Conservation (phyloP, 2,113 vertebrate genomes). For the Vidua chalybeata region DNA sequence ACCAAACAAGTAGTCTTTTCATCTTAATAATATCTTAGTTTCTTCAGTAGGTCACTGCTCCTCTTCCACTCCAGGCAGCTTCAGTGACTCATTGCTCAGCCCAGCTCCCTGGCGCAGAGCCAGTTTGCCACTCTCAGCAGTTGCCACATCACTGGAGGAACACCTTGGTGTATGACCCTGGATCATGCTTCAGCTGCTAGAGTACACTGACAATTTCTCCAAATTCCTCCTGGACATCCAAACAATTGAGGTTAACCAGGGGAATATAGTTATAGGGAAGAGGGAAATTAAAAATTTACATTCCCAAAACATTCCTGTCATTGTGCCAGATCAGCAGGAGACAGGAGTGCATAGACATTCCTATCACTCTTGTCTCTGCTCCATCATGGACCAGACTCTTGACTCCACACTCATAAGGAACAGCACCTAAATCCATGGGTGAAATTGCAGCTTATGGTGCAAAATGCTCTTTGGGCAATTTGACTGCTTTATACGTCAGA, state of each 20-base stretch:
- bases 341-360: background rate
- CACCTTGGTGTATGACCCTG: background rate
- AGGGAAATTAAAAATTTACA: background rate
- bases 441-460: background rate
- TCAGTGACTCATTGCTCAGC: background rate
- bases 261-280: background rate
- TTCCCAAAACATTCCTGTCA: background rate
- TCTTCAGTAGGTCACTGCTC: background rate
- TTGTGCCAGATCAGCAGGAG: background rate
- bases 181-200: background rate
- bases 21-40: background rate
- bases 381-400: background rate
- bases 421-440: background rate
- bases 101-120: background rate
- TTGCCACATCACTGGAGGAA: background rate
- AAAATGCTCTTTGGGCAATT: background rate
- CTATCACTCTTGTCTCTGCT: background rate
- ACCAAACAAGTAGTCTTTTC: background rate
- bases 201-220: accelerated
- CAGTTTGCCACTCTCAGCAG: accelerated
- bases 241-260: background rate
- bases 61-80: background rate
- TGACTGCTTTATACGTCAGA: background rate
- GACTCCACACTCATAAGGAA: background rate
- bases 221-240: background rate